phyloP scores from a whole-genome alignment of 1,140 invertebrate genomes.

The Aphidius gifuensis region DNA sequence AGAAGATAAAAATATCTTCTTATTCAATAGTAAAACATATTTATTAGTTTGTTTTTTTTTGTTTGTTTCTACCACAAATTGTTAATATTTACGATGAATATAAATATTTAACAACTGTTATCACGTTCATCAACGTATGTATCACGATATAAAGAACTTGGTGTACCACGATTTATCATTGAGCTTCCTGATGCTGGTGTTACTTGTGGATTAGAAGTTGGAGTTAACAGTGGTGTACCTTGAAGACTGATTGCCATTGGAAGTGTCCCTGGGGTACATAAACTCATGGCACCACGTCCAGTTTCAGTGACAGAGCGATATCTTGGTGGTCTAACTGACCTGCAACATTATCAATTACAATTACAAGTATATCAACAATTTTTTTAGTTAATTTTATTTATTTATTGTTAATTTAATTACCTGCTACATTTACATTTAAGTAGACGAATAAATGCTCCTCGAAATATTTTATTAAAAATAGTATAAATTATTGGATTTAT shows the following conservation, averaged over 20 bases:
- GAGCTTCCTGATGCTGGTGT: constrained; percentile 37
- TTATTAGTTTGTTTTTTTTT: too few relatives aligned
- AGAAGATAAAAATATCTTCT: too few relatives aligned
- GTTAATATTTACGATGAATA: too few relatives aligned
- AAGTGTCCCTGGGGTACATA: constrained; percentile 60
- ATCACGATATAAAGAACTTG: constrained; percentile 34
- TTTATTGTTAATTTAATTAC: constrained; percentile 47
- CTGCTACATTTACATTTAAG: constrained; percentile 73
- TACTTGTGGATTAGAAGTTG: constrained; percentile 47
- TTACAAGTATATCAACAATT: too few relatives aligned
- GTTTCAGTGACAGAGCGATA: constrained; percentile 64
- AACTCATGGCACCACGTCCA: constrained; percentile 54
- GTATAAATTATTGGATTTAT: constrained; percentile 87
- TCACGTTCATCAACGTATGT: constrained; percentile 34
- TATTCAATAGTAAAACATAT: too few relatives aligned
- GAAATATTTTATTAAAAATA: constrained; percentile 83
- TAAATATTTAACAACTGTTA: constrained; percentile 24
- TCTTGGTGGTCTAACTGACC: constrained; percentile 58
- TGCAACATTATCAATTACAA: too few relatives aligned
- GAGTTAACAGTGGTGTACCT: constrained; percentile 59
- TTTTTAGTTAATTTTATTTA: constrained; percentile 23
- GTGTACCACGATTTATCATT: constrained; percentile 34
- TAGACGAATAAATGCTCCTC: constrained; percentile 77
- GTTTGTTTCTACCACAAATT: too few relatives aligned
- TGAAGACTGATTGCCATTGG: constrained; percentile 64